Conservation (phyloP, 2,113 vertebrate genomes). For the Aegypius monachus region DNA sequence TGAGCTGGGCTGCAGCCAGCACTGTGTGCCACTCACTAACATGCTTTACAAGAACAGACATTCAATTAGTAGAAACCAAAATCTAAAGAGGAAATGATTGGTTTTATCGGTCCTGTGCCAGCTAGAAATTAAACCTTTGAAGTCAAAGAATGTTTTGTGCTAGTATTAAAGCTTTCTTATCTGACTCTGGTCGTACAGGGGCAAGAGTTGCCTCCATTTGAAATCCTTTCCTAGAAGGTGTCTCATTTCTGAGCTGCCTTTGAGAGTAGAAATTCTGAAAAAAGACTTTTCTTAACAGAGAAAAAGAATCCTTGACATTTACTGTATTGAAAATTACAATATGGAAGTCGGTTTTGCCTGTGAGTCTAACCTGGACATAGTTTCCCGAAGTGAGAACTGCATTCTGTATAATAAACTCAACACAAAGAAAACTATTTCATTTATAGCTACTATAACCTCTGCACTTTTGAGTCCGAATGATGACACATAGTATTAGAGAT, state of each 20-base stretch:
- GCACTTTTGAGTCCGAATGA: neutral
- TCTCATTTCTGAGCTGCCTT: neutral
- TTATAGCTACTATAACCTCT: neutral
- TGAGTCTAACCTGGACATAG: neutral
- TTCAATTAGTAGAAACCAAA: slow-evolving; percentile 32
- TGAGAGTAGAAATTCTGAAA: neutral
- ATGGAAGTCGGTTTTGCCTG: neutral
- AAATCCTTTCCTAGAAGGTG: neutral
- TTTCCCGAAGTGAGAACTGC: neutral
- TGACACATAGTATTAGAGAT: neutral
- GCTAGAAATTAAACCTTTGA: slow-evolving; percentile 35
- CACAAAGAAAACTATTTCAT: neutral
- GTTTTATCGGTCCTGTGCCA: neutral
- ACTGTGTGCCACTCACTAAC: neutral
- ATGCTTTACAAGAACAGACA: neutral
- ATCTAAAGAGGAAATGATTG: slow-evolving; percentile 1
- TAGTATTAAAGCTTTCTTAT: slow-evolving; percentile 22
- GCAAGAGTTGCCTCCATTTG: neutral
- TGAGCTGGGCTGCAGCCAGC: neutral
- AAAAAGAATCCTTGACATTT: neutral
- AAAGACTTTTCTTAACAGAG: neutral
- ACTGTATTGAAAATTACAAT: neutral
- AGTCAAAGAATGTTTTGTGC: neutral
- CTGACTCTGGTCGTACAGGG: neutral
- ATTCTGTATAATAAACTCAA: neutral